Base-by-base conservation (phyloP, 2,888 invertebrate species). In the Platycheirus albimanus region DNA sequence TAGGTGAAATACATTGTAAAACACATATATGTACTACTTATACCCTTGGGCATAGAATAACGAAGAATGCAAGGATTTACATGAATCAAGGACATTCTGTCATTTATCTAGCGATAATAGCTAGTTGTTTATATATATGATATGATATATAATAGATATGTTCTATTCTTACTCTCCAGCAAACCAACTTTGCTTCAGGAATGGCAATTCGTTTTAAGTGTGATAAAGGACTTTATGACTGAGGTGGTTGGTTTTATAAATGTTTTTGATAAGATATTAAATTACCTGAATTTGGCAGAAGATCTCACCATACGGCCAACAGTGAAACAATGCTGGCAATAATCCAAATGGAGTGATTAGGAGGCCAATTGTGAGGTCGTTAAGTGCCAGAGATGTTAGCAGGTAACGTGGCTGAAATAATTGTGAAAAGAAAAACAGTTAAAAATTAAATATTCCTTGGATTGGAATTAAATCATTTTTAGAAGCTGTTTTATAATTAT, bases 251-350 rank as follows among this genome's bases (percentile, higher is more conserved):
- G 17, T 51, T 70, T 66, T 67, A 66, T 61, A 45, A 63, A 58
- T 24, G 58, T 3, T 30, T 19, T 36, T 45, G 69, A 81, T 66
- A 78, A 72, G 49, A 63, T 58, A 64, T 58, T 64, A 52, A 85
- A 88, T 92, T 91, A 96, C 96, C 95, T 97, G 97, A 89, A 97
- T 96, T 91, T 96, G 96, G 91, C 97, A 97, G 90, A 96, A 95
- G 88, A 96, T 94, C 91, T 96, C 96, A 69, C 96, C 96, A 91
- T 96, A 97, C 36, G 97, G 97, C 96, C 97, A 97, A 90, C 97
- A 97, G 90, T 95, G 95, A 88, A 96, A 94, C 85, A 97, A 92
- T 41, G 96, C 95, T 20, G 97, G 96, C 86, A 96, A 92, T 84
- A 97, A 93, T 75, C 96, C 96, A 88, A 96, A 96, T 24, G 96